Percentiles rank a stretch among this genome's conserved stretches.
phyloP scores from a whole-genome alignment of 2,888 invertebrate genomes.

The Synergus gifuensis region DNA sequence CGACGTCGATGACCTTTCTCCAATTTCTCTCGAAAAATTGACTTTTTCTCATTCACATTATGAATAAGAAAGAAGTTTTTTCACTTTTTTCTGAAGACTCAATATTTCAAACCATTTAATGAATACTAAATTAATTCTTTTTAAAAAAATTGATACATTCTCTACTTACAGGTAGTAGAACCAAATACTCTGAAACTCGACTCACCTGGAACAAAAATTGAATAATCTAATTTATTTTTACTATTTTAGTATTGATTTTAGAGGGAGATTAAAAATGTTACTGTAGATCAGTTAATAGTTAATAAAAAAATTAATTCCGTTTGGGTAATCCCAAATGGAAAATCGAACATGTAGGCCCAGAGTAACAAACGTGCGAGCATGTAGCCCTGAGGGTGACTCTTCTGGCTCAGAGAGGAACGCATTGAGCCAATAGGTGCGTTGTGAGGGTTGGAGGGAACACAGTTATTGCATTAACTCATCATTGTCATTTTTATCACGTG shows the following conservation, averaged over 20 bases:
- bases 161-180: no score
- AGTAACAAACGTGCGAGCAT: slow-evolving; percentile 31
- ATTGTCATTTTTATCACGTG: slow-evolving; percentile 77
- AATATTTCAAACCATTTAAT: no score
- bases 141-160: background rate
- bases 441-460: slow-evolving; percentile 68
- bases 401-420: slow-evolving; percentile 7
- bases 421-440: slow-evolving; percentile 31
- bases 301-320: background rate
- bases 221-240: no score
- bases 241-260: no score
- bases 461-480: slow-evolving; percentile 77
- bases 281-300: no score
- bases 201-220: no score
- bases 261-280: no score
- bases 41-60: background rate
- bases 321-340: slow-evolving; percentile 31
- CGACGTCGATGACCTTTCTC: background rate
- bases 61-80: no score
- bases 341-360: slow-evolving; percentile 14
- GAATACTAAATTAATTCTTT: background rate
- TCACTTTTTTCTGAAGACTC: no score
- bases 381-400: slow-evolving; percentile 22
- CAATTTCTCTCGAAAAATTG: background rate
- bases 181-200: no score